Conservation (phyloP, 2,888 invertebrate species). For the Caenorhabditis sp. region DNA sequence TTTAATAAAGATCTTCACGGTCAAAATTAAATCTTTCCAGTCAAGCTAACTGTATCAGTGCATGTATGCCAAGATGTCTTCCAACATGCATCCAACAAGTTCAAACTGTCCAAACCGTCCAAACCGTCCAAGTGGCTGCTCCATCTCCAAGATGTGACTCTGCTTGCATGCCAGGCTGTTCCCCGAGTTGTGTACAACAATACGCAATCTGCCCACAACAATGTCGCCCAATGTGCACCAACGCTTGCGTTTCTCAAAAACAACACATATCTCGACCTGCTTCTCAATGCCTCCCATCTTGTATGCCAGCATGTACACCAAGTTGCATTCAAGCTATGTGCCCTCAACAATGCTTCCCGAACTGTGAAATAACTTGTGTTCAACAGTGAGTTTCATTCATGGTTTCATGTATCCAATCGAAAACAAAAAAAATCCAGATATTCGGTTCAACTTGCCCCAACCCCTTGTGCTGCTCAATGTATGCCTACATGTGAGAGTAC, state of each 20-base stretch:
- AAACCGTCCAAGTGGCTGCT: slow-evolving; percentile 16
- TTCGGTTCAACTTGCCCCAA: slow-evolving; percentile 45
- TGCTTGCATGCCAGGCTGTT: slow-evolving; percentile 54
- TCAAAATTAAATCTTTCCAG: slow-evolving; percentile 23
- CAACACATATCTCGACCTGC: slow-evolving; percentile 16
- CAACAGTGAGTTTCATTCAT: slow-evolving; percentile 36
- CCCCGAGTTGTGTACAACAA: slow-evolving; percentile 48
- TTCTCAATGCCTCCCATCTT: slow-evolving; percentile 36
- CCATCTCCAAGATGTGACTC: slow-evolving; percentile 44
- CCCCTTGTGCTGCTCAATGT: slow-evolving; percentile 44
- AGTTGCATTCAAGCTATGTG: slow-evolving; percentile 49
- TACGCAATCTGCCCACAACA: slow-evolving; percentile 46
- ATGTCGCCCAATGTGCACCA: slow-evolving; percentile 56
- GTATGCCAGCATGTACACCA: slow-evolving; percentile 56
- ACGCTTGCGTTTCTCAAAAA: slow-evolving; percentile 46
- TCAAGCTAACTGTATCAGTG: slow-evolving; percentile 45
- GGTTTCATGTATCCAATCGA: no score
- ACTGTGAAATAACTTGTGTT: slow-evolving; percentile 42
- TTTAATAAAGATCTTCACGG: no score
- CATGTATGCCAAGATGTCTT: slow-evolving; percentile 57
- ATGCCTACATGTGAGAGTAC: slow-evolving; percentile 45
- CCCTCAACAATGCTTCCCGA: slow-evolving; percentile 50
- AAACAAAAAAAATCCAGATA: slow-evolving; percentile 10
- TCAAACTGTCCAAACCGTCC: slow-evolving; percentile 8
- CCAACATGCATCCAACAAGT: slow-evolving; percentile 56